Conservation (phyloP, 2,797 vertebrate species). For the Coilia nasus region DNA sequence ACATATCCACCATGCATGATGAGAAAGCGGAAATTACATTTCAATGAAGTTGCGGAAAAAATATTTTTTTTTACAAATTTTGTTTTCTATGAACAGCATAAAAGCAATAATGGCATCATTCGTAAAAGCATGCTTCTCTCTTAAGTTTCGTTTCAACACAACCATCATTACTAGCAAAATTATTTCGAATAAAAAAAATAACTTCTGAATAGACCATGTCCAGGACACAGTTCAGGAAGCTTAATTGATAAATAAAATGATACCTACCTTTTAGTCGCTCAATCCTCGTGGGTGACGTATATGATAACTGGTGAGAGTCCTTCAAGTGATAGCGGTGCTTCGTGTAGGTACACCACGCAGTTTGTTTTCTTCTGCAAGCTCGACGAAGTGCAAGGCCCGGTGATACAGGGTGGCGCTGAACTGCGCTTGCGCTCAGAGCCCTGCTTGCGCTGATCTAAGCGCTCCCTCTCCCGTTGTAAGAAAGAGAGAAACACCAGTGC, state of each 20-base stretch:
- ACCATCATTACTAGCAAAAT: slow-evolving; percentile 33
- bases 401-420: slow-evolving; percentile 30
- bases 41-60: neutral
- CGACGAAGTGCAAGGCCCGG: slow-evolving; percentile 42
- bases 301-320: slow-evolving; percentile 8
- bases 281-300: slow-evolving; percentile 26
- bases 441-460: slow-evolving; percentile 41
- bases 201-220: neutral
- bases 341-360: slow-evolving; percentile 46
- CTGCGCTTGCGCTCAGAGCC: slow-evolving; percentile 51
- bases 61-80: neutral
- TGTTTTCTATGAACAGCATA: neutral
- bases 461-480: neutral
- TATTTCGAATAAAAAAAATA: neutral
- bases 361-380: slow-evolving; percentile 56
- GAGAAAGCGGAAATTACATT: fast-evolving
- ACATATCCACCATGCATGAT: neutral
- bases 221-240: neutral
- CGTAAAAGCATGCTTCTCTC: slow-evolving; percentile 38
- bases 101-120: slow-evolving; percentile 30
- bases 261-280: slow-evolving; percentile 33
- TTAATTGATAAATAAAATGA: neutral
- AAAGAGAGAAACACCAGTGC: neutral
- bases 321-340: slow-evolving; percentile 37
- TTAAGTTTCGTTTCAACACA: slow-evolving; percentile 53